These are phyloP conservation scores for Apis laboriosa DNA, from an alignment of 1,140 invertebrate species.

Conservation along the genomic window DNA sequence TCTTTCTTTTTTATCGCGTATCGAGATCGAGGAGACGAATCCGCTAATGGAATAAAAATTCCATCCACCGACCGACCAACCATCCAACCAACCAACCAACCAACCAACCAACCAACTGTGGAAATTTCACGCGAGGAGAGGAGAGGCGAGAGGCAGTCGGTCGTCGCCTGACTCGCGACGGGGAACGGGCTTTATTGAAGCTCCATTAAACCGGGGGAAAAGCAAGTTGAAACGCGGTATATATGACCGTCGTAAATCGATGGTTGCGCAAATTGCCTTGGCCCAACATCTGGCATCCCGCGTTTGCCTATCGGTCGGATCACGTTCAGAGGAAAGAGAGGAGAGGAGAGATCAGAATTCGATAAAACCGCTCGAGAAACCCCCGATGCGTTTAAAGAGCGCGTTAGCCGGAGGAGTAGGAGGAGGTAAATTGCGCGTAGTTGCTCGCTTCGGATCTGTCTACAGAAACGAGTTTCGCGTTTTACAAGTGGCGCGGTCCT, in stretches of 20 bases:
- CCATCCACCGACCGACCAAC: too few relatives aligned
- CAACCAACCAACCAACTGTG: too few relatives aligned
- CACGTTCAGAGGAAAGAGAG: conserved; percentile 63
- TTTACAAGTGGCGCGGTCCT: conserved; percentile 46
- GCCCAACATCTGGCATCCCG: conserved; percentile 63
- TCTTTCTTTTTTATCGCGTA: too few relatives aligned
- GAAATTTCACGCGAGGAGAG: background rate
- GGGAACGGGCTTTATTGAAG: conserved; percentile 63
- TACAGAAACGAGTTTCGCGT: conserved; percentile 54
- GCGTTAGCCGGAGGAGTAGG: background rate
- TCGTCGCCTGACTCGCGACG: conserved; percentile 38
- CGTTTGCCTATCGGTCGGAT: conserved; percentile 72
- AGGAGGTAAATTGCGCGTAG: conserved; percentile 36
- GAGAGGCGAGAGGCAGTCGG: too few relatives aligned
- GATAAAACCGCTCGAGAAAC: conserved; percentile 63
- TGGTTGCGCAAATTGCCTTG: conserved; percentile 69
- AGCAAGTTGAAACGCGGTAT: conserved; percentile 23
- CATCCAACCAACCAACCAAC: too few relatives aligned
- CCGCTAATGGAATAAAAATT: too few relatives aligned
- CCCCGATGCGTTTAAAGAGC: conserved; percentile 42
- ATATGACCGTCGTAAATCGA: conserved; percentile 66
- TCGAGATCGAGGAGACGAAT: too few relatives aligned
- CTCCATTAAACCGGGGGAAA: conserved; percentile 59
- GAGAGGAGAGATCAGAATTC: conserved; percentile 63
- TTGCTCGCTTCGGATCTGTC: background rate